Conservation (phyloP, 2,888 invertebrate species). For the Tiliacea aurago region DNA sequence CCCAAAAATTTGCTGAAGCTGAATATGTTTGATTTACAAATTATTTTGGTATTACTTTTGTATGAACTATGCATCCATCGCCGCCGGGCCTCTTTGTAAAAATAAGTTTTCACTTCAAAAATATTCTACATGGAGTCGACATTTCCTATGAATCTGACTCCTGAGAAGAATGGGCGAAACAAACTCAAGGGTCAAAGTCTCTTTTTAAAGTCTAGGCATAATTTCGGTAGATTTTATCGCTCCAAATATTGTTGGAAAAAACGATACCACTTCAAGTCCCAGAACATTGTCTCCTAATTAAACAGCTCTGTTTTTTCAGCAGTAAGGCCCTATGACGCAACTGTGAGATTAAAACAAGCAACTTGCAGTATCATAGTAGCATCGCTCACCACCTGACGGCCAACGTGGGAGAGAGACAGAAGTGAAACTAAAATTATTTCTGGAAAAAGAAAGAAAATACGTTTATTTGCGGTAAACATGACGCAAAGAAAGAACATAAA, state of each 20-base stretch:
- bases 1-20: too few relatives aligned
- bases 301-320: slow-evolving; percentile 17
- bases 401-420: slow-evolving; percentile 8
- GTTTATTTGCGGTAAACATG: too few relatives aligned
- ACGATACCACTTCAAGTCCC: neutral
- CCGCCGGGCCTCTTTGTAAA: too few relatives aligned
- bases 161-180: too few relatives aligned
- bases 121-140: too few relatives aligned
- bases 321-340: slow-evolving; percentile 32
- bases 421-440: slow-evolving; percentile 19
- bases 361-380: slow-evolving; percentile 43
- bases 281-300: slow-evolving; percentile 17
- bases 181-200: neutral
- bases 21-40: too few relatives aligned
- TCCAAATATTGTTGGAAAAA: neutral
- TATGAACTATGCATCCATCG: too few relatives aligned
- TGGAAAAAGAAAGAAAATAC: too few relatives aligned
- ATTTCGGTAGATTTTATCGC: neutral
- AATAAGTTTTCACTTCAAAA: too few relatives aligned
- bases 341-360: slow-evolving; percentile 53
- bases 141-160: too few relatives aligned
- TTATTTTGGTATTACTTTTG: too few relatives aligned
- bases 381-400: slow-evolving; percentile 41
- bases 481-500: too few relatives aligned
- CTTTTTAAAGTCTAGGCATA: neutral